phyloP scores from a whole-genome alignment of 2,797 vertebrate genomes.

The Galaxias olidus region DNA sequence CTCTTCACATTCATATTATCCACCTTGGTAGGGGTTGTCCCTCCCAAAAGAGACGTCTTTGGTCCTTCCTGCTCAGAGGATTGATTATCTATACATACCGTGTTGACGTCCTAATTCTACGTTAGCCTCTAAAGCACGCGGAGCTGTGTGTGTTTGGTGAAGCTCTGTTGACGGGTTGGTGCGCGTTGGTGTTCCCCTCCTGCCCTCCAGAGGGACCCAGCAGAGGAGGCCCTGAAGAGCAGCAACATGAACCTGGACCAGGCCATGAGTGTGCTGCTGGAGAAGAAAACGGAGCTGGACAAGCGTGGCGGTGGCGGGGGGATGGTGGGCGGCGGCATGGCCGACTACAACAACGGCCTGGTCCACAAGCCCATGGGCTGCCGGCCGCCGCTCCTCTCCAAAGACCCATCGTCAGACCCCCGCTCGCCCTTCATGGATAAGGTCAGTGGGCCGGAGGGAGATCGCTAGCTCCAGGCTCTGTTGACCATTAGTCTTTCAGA shows the following conservation, averaged over 20 bases:
- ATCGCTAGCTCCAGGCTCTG: no score
- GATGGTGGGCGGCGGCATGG: slow-evolving; percentile 84
- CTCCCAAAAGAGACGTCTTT: no score
- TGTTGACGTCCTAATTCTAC: no score
- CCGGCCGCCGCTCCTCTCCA: slow-evolving; percentile 92
- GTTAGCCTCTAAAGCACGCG: no score
- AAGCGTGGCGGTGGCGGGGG: slow-evolving; percentile 75
- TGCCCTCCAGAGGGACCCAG: slow-evolving; percentile 92
- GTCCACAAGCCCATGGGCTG: slow-evolving; percentile 88
- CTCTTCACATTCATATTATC: no score
- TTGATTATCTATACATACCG: no score
- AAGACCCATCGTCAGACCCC: slow-evolving; percentile 98
- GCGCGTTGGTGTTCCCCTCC: neutral
- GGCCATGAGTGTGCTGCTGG: slow-evolving; percentile 99
- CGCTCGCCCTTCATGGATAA: neutral
- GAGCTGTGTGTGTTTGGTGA: no score
- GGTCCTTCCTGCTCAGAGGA: no score
- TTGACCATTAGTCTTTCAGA: no score
- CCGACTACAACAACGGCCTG: slow-evolving; percentile 94
- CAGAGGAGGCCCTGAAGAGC: slow-evolving; percentile 98
- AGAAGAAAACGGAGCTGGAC: slow-evolving; percentile 98
- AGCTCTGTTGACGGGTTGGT: no score
- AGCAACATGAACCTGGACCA: slow-evolving; percentile 99
- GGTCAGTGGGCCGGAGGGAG: neutral
- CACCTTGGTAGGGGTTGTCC: no score